A percentile compares a stretch with the other conserved stretches of the same genome.
phyloP scores from a whole-genome alignment of 2,888 invertebrate species.

The Ecliptopera silaceata region DNA sequence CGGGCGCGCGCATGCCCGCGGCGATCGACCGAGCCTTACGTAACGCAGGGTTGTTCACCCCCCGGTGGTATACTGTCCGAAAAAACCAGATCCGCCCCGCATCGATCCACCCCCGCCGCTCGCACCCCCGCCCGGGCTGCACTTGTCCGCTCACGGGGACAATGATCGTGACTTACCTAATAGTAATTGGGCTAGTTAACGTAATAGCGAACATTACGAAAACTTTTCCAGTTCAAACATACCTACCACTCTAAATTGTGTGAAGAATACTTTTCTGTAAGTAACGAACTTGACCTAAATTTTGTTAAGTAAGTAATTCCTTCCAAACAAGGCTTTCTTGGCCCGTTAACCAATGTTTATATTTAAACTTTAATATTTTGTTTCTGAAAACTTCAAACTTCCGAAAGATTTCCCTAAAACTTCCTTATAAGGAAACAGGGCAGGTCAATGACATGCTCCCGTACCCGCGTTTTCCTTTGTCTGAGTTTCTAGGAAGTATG shows the following conservation, averaged over 20 bases:
- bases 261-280: neutral
- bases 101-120: constrained; percentile 60
- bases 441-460: constrained; percentile 18
- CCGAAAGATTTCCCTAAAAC: neutral
- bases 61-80: constrained; percentile 80
- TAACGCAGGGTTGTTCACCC: constrained; percentile 81
- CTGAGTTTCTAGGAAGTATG: constrained; percentile 21
- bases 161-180: constrained; percentile 31
- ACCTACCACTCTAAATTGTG: neutral
- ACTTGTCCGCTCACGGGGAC: constrained; percentile 28
- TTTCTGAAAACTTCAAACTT: neutral
- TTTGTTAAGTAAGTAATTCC: neutral
- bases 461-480: constrained; percentile 31
- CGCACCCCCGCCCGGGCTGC: constrained; percentile 22
- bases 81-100: constrained; percentile 78
- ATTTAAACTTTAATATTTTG: neutral
- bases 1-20: constrained; percentile 60
- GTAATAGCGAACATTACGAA: constrained; percentile 18
- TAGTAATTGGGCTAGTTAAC: constrained; percentile 30
- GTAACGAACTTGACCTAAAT: constrained; percentile 14
- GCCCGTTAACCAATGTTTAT: too few species aligned
- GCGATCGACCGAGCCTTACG: constrained; percentile 74
- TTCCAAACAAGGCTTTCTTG: neutral
- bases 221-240: constrained; percentile 13
- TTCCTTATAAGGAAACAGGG: constrained; percentile 7